Evolutionary conservation across 1,140 invertebrate species (phyloP).

Genomic region (Dermatophagoides farinae): DNA sequence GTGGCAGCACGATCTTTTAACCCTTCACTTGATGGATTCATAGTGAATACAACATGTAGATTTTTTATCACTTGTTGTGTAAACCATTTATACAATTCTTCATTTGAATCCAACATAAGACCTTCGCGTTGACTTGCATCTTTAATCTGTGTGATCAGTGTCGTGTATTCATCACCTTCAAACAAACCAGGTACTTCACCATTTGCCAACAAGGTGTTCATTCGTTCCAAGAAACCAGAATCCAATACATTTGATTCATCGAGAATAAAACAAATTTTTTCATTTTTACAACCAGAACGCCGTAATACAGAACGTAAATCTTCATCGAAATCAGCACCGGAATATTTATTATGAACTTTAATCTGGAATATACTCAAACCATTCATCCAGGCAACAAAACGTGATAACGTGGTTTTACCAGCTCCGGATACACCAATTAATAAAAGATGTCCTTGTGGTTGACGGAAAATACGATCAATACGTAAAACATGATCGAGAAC

Average conservation of each 20-base stretch:
- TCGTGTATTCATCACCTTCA: constrained; percentile 83
- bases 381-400: constrained; percentile 99
- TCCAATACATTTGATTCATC: constrained; percentile 98
- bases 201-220: constrained; percentile 97
- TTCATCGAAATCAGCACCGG: constrained; percentile 94
- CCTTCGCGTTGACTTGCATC: constrained; percentile 94
- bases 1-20: constrained; percentile 94
- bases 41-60: constrained; percentile 97
- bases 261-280: constrained; percentile 97
- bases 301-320: constrained; percentile 80
- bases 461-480: constrained; percentile 95
- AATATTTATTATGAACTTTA: constrained; percentile 92
- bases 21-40: constrained; percentile 97
- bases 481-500: constrained; percentile 92
- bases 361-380: constrained; percentile 95
- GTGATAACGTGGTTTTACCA: constrained; percentile 92
- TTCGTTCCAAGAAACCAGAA: constrained; percentile 91
- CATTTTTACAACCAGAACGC: constrained; percentile 85
- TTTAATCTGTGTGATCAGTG: constrained; percentile 98
- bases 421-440: constrained; percentile 93
- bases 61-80: constrained; percentile 92
- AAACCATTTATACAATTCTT: constrained; percentile 97
- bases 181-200: constrained; percentile 79
- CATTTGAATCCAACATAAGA: constrained; percentile 90
- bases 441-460: constrained; percentile 89